Evolutionary conservation across 2,888 invertebrate species (phyloP).

Genomic region (Drosophila mayaguana): DNA sequence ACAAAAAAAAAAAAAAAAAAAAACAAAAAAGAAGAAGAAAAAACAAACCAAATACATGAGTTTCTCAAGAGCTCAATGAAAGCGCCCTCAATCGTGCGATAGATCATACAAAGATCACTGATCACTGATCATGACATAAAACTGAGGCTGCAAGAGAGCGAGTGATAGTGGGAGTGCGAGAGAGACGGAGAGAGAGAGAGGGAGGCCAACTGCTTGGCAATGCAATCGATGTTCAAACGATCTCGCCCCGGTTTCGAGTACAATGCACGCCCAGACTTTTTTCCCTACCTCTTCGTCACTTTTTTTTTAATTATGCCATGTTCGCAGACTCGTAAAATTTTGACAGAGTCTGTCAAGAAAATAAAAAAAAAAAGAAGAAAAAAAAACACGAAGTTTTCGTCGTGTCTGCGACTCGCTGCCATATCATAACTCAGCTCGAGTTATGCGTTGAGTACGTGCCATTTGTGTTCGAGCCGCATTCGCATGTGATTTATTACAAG

Average conservation of each 20-base stretch:
- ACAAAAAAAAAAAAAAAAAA: not conserved
- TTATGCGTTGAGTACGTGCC: conserved; percentile 74
- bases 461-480: conserved; percentile 52
- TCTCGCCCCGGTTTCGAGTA: conserved; percentile 27
- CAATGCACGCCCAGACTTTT: conserved; percentile 40
- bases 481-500: conserved; percentile 70
- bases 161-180: rapidly evolving
- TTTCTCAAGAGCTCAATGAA: conserved; percentile 31
- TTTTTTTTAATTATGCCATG: conserved; percentile 63
- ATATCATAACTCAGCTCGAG: conserved; percentile 71
- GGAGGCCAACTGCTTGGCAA: conserved; percentile 16
- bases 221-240: conserved; percentile 59
- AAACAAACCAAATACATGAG: conserved; percentile 7
- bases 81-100: conserved; percentile 52
- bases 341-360: conserved; percentile 51
- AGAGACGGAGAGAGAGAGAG: not conserved
- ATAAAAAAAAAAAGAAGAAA: conserved; percentile 1
- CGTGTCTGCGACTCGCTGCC: conserved; percentile 28
- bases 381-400: conserved; percentile 10
- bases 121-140: conserved; percentile 18
- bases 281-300: not conserved
- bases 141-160: not conserved
- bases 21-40: not conserved
- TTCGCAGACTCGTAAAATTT: conserved; percentile 55
- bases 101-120: conserved; percentile 40